Conservation (phyloP, 2,797 vertebrate genomes). For the Lithobates sylvaticus region DNA sequence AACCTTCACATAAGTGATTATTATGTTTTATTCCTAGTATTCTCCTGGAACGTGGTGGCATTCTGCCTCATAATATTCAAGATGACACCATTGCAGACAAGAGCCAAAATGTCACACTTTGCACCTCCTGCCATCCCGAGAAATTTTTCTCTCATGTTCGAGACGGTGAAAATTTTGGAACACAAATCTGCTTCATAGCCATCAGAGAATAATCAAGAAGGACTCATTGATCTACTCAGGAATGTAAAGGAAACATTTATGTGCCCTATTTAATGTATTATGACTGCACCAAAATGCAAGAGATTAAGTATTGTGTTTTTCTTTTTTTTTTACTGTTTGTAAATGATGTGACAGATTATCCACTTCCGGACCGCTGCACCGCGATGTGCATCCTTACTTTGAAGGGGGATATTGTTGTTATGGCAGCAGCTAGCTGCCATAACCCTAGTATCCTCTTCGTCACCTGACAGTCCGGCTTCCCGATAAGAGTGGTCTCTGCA, state of each 20-base stretch:
- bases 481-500: no score
- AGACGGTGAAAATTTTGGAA: constrained; percentile 90
- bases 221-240: not conserved
- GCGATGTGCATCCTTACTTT: no score
- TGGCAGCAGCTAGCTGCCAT: no score
- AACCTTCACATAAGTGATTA: not conserved
- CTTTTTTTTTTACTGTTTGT: no score
- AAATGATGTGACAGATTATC: no score
- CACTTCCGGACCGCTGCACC: no score
- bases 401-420: no score
- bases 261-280: no score
- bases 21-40: constrained; percentile 73
- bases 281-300: no score
- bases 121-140: constrained; percentile 88
- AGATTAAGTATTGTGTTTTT: no score
- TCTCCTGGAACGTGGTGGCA: constrained; percentile 86
- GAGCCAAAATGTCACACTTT: constrained; percentile 78
- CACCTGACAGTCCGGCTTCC: no score
- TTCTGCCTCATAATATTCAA: constrained; percentile 87
- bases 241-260: not conserved
- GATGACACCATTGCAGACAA: constrained; percentile 75
- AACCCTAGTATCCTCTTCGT: no score
- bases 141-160: constrained; percentile 90
- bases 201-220: constrained; percentile 74
- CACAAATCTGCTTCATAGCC: constrained; percentile 91